Evolutionary conservation across 2,888 invertebrate species (phyloP), one percentile per base, ranked within the genome.

Genomic region (Gryllus longicercus): DNA sequence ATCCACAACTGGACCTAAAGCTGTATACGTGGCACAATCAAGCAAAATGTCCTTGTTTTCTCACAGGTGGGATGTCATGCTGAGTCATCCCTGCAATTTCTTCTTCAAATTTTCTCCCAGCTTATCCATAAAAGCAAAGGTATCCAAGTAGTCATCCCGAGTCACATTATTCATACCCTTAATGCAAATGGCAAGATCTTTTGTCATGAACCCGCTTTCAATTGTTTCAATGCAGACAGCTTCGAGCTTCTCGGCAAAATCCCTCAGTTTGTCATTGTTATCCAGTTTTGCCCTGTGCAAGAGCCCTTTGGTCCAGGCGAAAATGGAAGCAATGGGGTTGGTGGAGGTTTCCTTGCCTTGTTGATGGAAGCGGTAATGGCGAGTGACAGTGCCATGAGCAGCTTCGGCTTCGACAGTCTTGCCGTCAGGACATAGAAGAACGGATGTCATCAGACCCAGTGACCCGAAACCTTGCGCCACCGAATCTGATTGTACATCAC

Each of bases 391-490:
- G 76, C 99, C 99, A 86, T 99, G 99, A 81, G 99, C 99, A 18
- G 99, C 99, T 89, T 99, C 99, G 0, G 98, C 94, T 88, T 99
- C 99, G 0, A 99, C 95, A 1, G 99, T 99, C 87, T 96, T 97
- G 50, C 99, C 99, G 89, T 99, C 99, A 8, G 99, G 99, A 86
- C 97, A 98, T 80, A 99, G 88, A 75, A 99, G 90, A 1, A 99
- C 99, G 18, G 97, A 98, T 0, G 99, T 99, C 99, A 99, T 99
- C 84, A 99, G 90, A 83, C 99, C 99, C 81, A 99, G 89, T 1
- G 98, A 98, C 18, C 99, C 96, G 84, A 94, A 96, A 51, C 98
- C 98, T 88, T 99, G 99, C 81, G 99, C 99, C 50, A 99, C 96
- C 0, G 97, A 96, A 88, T 99, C 99, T 0, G 97, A 98, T 87